These are phyloP conservation scores for Pangasius mekongensis DNA, from an alignment of 2,797 vertebrate genomes.

Conservation along the genomic window DNA sequence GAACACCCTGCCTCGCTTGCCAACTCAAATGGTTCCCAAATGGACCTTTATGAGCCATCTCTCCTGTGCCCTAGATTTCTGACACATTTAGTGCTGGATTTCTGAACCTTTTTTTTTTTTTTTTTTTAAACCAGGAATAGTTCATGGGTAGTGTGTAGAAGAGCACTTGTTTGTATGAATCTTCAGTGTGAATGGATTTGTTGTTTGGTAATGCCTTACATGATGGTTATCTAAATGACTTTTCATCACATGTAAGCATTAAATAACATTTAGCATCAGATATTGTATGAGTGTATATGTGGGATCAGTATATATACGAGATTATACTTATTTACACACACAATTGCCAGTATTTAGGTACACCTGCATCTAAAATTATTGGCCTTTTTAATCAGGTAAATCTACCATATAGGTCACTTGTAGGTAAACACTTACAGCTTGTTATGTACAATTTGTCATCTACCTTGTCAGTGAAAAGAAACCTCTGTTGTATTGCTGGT, in stretches of 20 bases:
- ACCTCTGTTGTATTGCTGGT: neutral
- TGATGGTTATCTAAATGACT: neutral
- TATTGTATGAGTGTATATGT: neutral
- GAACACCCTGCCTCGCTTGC: constrained; percentile 21
- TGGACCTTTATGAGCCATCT: constrained; percentile 56
- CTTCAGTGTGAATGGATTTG: neutral
- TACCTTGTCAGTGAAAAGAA: neutral
- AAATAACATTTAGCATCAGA: neutral
- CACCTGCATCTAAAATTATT: neutral
- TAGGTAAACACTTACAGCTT: neutral
- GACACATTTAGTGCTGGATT: constrained; percentile 20
- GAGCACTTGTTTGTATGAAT: neutral
- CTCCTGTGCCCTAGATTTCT: constrained; percentile 30
- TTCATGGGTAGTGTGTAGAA: neutral
- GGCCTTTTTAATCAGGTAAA: neutral
- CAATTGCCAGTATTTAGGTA: neutral
- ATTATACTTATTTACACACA: neutral
- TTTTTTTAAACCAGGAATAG: neutral
- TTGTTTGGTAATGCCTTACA: neutral
- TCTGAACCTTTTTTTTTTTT: neutral
- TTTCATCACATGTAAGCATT: neutral
- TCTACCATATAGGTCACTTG: neutral
- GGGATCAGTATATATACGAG: neutral
- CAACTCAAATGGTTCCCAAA: constrained; percentile 75
- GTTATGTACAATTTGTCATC: neutral